phyloP scores from a whole-genome alignment of 2,797 vertebrate species.

The Dryobates pubescens region DNA sequence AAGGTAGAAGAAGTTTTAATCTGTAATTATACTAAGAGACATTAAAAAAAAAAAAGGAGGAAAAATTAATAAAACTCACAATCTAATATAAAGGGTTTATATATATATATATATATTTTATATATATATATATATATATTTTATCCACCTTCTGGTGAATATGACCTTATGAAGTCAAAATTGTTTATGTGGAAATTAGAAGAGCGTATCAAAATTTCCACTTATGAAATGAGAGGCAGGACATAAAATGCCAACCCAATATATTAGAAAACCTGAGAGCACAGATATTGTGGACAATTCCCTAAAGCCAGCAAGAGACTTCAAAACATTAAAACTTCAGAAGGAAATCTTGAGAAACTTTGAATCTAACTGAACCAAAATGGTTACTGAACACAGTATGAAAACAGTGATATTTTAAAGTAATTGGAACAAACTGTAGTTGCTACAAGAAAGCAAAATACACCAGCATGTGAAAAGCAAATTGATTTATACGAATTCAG shows the following conservation, averaged over 20 bases:
- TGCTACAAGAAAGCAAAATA: fast-evolving
- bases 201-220: too few relatives aligned
- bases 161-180: not conserved
- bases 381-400: fast-evolving
- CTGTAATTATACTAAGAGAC: fast-evolving
- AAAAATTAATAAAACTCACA: not conserved
- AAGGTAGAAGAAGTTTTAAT: not conserved
- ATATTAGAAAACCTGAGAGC: not conserved
- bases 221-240: not conserved
- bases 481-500: fast-evolving
- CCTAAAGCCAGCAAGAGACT: fast-evolving
- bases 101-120: too few relatives aligned
- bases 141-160: not conserved
- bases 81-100: fast-evolving
- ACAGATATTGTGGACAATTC: fast-evolving
- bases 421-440: fast-evolving
- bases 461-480: fast-evolving
- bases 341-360: fast-evolving
- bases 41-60: too few relatives aligned
- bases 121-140: too few relatives aligned
- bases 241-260: fast-evolving
- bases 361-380: fast-evolving
- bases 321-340: fast-evolving
- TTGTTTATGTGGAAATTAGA: fast-evolving
- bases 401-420: fast-evolving